Conservation (phyloP, 2,113 vertebrate genomes). For the Lophius piscatorius region DNA sequence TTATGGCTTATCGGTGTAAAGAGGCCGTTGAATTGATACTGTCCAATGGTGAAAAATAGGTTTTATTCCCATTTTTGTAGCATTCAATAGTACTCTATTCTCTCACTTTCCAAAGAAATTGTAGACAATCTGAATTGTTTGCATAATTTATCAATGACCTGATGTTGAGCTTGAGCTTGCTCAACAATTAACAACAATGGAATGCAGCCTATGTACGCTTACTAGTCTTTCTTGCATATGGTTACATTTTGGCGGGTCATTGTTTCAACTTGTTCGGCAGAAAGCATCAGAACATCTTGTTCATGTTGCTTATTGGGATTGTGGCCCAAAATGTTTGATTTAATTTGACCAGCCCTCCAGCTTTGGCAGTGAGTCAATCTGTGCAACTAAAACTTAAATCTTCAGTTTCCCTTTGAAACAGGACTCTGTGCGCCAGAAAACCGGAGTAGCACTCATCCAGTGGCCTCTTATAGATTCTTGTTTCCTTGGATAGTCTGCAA, state of each 20-base stretch:
- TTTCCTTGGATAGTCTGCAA: conserved; percentile 57
- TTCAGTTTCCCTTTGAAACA: conserved; percentile 30
- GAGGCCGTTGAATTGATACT: no score
- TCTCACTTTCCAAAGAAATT: not conserved
- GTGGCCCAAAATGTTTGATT: conserved; percentile 61
- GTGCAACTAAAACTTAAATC: conserved; percentile 31
- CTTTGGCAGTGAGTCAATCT: conserved; percentile 42
- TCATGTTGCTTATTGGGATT: conserved; percentile 57
- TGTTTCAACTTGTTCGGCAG: conserved; percentile 49
- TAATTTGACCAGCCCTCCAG: conserved; percentile 35
- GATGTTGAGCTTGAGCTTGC: conserved; percentile 2
- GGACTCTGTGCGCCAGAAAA: conserved; percentile 35
- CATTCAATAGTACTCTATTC: no score
- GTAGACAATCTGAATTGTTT: not conserved
- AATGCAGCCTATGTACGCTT: conserved; percentile 4
- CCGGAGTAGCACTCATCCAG: conserved; percentile 29
- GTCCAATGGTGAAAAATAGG: no score
- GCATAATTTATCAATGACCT: not conserved
- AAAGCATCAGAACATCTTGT: conserved; percentile 56
- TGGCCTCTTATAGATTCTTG: conserved; percentile 34
- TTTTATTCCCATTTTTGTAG: no score
- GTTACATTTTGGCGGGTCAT: conserved; percentile 13
- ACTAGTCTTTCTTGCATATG: conserved; percentile 17
- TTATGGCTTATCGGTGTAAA: no score
- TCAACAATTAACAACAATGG: conserved; percentile 19